These are phyloP conservation scores for Drosophila anceps DNA, from an alignment of 2,888 invertebrate species.

Conservation along the genomic window DNA sequence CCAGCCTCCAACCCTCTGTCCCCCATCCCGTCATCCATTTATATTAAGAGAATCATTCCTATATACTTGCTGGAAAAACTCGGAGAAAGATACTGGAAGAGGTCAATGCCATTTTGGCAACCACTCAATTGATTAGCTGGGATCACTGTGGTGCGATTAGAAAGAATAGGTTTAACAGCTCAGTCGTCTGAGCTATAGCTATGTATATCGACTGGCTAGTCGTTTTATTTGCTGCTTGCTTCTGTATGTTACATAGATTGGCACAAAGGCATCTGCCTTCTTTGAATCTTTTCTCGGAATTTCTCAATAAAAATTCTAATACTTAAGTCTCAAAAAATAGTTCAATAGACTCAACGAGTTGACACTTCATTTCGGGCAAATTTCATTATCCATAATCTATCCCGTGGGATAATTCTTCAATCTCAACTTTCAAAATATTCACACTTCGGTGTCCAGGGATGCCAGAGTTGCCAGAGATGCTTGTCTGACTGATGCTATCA, in stretches of 20 bases:
- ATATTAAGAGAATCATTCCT: neutral
- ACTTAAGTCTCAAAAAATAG: conserved; percentile 7
- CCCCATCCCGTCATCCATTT: neutral
- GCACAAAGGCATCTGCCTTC: neutral
- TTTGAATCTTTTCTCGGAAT: conserved; percentile 3
- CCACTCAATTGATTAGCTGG: neutral
- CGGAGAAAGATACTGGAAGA: neutral
- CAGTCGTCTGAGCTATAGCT: neutral
- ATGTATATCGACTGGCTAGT: neutral
- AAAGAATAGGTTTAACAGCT: neutral
- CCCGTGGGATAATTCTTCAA: conserved; percentile 47
- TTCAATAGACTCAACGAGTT: conserved; percentile 21
- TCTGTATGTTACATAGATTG: neutral
- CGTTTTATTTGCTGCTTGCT: neutral
- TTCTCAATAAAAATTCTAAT: neutral
- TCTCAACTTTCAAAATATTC: conserved; percentile 27
- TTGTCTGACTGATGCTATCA: conserved; percentile 37
- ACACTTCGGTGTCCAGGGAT: conserved; percentile 24
- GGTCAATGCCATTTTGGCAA: conserved; percentile 2
- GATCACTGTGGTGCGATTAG: neutral
- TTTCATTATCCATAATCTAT: conserved; percentile 22
- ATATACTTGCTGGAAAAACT: neutral
- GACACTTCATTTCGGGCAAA: conserved; percentile 24
- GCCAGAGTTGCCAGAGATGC: neutral
- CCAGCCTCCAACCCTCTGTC: neutral